These are phyloP conservation scores for Aradus depressus DNA, from an alignment of 2,888 invertebrate genomes.

Conservation along the genomic window DNA sequence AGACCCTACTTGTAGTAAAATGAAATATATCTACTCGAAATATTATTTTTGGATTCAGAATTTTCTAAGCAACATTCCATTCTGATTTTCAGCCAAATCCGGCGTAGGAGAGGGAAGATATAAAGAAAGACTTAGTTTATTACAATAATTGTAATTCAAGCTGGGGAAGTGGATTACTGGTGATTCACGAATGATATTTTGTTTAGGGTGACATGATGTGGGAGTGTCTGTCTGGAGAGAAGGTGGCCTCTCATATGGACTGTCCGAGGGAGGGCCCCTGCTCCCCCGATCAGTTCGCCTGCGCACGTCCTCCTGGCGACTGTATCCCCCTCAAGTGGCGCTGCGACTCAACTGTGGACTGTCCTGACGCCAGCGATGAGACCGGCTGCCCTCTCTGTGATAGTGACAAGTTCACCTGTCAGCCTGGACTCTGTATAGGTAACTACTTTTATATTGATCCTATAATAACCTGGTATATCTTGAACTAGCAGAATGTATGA, in stretches of 20 bases:
- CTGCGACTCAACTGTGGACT: slow-evolving; percentile 73
- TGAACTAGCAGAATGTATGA: no score
- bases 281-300: slow-evolving; percentile 59
- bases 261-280: slow-evolving; percentile 71
- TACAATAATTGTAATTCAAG: background rate
- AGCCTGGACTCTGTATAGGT: slow-evolving; percentile 49
- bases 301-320: slow-evolving; percentile 48
- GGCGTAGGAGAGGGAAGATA: background rate
- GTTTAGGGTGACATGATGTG: slow-evolving; percentile 9
- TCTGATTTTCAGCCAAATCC: background rate
- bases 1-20: no score
- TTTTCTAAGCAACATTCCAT: background rate
- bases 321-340: slow-evolving; percentile 60
- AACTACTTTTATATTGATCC: no score
- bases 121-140: background rate
- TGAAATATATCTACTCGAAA: no score
- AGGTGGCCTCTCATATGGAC: slow-evolving; percentile 32
- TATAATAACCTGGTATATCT: no score
- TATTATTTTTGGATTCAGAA: background rate
- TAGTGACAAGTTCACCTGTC: slow-evolving; percentile 54
- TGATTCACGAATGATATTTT: no score
- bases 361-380: slow-evolving; percentile 73
- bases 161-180: background rate
- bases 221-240: slow-evolving; percentile 25
- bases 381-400: slow-evolving; percentile 59